Evolutionary conservation across 2,797 vertebrate genomes (phyloP), one percentile per base, ranked within the genome.

Genomic region (Coregonus sp.): DNA sequence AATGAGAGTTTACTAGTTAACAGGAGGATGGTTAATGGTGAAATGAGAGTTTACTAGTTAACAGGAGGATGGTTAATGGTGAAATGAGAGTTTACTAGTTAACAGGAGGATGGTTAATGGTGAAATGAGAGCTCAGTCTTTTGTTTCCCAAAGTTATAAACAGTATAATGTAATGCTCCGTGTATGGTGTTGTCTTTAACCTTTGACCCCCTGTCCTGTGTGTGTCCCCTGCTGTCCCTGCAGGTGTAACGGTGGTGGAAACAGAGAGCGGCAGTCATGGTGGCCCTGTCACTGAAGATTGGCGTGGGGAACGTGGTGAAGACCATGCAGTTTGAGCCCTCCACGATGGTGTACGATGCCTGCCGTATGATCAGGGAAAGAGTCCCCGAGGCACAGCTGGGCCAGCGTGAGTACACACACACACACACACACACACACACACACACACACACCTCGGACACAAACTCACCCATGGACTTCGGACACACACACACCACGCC

Each of bases 241-340:
- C 78, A 90, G 89, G 85, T 81, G 75, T 77, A 82, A 82, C 82
- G 78, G 73, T 78, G 82, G 86, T 78, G 81, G 85, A 83, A 89
- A 86, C 77, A 84, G 80, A 86, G 85, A 89, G 87, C 90, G 33
- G 93, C 94, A 96, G 90, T 90, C 95, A 99, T 99, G 98, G 98
- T 99, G 90, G 98, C 97, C 37, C 92, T 99, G 78, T 99, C 98
- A 0, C 92, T 99, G 84, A 99, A 99, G 95, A 98, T 99, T 88
- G 95, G 97, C 78, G 97, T 99, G 3, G 97, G 97, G 70, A 99
- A 97, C 70, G 97, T 98, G 90, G 96, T 99, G 92, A 99, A 99
- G 94, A 99, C 98, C 0, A 99, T 99, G 97, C 98, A 99, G 91
- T 99, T 99, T 3, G 98, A 99, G 90, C 98, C 98, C 4, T 99